These are phyloP conservation scores for Epistrophella euchroma DNA, from an alignment of 2,888 invertebrate species.

Conservation along the genomic window DNA sequence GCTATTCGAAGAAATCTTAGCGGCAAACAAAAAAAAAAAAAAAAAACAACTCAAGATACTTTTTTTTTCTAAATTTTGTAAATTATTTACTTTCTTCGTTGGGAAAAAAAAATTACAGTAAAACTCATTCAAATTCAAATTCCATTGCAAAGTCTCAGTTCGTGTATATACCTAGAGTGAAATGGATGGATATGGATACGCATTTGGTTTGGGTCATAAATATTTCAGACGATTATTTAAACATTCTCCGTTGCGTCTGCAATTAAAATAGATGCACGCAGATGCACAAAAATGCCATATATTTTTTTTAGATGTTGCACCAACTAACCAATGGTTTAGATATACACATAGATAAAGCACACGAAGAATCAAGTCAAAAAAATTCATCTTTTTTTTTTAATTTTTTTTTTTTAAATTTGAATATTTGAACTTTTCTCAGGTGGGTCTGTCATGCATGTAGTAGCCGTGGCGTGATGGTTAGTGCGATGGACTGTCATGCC, in stretches of 20 bases:
- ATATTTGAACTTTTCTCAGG: slow-evolving; percentile 30
- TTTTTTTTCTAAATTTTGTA: slow-evolving; percentile 13
- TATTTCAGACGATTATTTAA: slow-evolving; percentile 35
- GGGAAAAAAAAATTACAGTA: slow-evolving; percentile 2
- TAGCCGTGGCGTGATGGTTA: too few species aligned
- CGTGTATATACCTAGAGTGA: neutral
- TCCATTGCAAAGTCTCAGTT: slow-evolving; percentile 10
- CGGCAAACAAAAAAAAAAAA: neutral
- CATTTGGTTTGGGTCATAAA: slow-evolving; percentile 39
- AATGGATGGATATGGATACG: slow-evolving; percentile 8
- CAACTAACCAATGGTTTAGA: slow-evolving; percentile 5
- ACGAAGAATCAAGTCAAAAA: neutral
- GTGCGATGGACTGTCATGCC: too few species aligned
- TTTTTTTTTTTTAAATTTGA: slow-evolving; percentile 2
- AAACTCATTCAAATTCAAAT: slow-evolving; percentile 8
- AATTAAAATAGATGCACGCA: slow-evolving; percentile 48
- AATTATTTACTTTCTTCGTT: slow-evolving; percentile 27
- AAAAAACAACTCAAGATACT: neutral
- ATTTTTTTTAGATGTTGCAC: slow-evolving; percentile 21
- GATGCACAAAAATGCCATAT: slow-evolving; percentile 42
- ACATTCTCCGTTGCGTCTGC: slow-evolving; percentile 18
- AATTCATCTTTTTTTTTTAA: neutral
- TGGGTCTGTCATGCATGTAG: slow-evolving; percentile 42
- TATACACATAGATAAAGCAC: slow-evolving; percentile 35
- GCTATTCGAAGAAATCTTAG: neutral